Evolutionary conservation across 2,888 invertebrate species (phyloP).

Genomic region (Pelosia muscerda): DNA sequence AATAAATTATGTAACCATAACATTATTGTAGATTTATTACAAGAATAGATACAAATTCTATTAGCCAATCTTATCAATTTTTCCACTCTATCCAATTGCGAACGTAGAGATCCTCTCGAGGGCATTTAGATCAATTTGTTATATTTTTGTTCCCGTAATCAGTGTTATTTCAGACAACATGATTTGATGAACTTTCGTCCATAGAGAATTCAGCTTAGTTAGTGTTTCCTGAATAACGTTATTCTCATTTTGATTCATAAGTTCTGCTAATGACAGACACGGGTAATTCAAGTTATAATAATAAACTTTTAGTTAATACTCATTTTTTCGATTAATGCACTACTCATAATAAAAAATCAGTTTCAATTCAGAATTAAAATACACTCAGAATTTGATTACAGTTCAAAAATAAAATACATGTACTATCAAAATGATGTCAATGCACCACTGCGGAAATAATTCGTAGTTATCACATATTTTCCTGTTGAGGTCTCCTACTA

Average conservation of each 20-base stretch:
- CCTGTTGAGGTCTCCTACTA: slow-evolving; percentile 17
- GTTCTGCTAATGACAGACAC: too few relatives aligned
- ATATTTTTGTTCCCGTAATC: slow-evolving; percentile 40
- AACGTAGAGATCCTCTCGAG: slow-evolving; percentile 29
- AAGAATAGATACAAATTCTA: slow-evolving; percentile 34
- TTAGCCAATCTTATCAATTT: slow-evolving; percentile 44
- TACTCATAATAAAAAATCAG: neutral
- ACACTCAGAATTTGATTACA: slow-evolving; percentile 1
- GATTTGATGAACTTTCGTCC: slow-evolving; percentile 32
- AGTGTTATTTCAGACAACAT: slow-evolving; percentile 29
- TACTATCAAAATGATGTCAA: slow-evolving; percentile 12
- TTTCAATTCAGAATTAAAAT: neutral
- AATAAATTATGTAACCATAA: slow-evolving; percentile 15
- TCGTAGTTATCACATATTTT: slow-evolving; percentile 17
- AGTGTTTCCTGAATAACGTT: neutral
- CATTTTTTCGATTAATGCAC: neutral
- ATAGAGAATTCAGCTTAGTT: slow-evolving; percentile 20
- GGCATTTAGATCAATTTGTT: slow-evolving; percentile 57
- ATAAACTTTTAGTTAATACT: too few relatives aligned
- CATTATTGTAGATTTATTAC: slow-evolving; percentile 18
- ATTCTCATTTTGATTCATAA: neutral
- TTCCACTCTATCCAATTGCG: slow-evolving; percentile 49
- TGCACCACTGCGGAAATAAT: neutral
- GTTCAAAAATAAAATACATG: slow-evolving; percentile 12
- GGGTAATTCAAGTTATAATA: neutral